These are phyloP conservation scores for Margarornis squamiger DNA, from an alignment of 2,797 vertebrate species.

Conservation along the genomic window DNA sequence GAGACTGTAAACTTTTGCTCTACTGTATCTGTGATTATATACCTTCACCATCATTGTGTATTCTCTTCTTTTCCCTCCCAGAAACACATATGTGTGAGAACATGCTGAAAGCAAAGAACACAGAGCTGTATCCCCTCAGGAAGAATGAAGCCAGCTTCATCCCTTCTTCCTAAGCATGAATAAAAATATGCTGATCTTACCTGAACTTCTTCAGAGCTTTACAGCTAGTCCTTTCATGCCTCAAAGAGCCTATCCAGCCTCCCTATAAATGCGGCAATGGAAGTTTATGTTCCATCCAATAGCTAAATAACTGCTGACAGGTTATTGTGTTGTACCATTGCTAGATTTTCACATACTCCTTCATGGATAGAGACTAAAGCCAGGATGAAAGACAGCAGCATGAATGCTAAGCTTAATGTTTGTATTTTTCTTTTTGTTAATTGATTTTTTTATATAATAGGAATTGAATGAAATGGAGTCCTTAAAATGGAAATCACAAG, in stretches of 20 bases:
- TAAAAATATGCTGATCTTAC: slow-evolving; percentile 26
- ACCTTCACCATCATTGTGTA: neutral
- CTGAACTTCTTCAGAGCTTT: neutral
- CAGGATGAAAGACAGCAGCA: neutral
- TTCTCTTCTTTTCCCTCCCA: neutral
- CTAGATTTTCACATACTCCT: neutral
- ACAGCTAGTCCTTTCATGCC: neutral
- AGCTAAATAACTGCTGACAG: slow-evolving; percentile 21
- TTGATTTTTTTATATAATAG: neutral
- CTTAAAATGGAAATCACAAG: neutral
- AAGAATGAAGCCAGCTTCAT: neutral
- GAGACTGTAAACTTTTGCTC: neutral
- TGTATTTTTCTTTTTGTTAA: neutral
- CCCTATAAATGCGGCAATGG: neutral
- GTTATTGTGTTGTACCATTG: neutral
- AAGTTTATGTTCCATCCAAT: slow-evolving; percentile 27
- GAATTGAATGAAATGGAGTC: neutral
- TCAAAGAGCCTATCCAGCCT: slow-evolving; percentile 14
- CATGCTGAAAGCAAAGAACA: neutral
- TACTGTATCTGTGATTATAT: neutral
- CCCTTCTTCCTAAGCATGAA: neutral
- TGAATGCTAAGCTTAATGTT: neutral
- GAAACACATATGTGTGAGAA: neutral
- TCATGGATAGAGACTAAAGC: neutral
- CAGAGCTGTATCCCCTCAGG: neutral